Evolutionary conservation across 2,113 vertebrate genomes (phyloP), one percentile per base, ranked within the genome.

Genomic region (Astur gentilis): DNA sequence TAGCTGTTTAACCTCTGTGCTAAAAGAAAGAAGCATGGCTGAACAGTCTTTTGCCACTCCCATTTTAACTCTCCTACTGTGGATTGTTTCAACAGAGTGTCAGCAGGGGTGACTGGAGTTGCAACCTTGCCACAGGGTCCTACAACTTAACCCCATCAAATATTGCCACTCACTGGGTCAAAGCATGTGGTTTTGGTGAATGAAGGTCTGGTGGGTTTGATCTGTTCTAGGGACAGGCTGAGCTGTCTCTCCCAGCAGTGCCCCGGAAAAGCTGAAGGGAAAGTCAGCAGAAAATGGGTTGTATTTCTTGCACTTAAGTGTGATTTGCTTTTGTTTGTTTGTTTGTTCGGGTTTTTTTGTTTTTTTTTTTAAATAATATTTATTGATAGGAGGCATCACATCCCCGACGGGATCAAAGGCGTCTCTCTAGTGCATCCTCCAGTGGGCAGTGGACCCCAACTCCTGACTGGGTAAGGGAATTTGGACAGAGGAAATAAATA

Each of bases 381-480:
- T 89, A 17, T 88, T 69, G n/a, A 19, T 70, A 99, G 99, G 99
- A 99, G 65, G 96, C 98, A 81, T 98, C 98, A 81, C 99, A 99
- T 92, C 97, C 98, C 4, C 98, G 98, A 93, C 97, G 97, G 95
- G 98, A 99, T 65, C 98, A 98, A 92, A 98, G 99, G 75, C 98
- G 98, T 34, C 97, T 98, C 75, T 99, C 99, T 25, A 99, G 96
- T 34, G 86, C 97, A 1, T 99, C 99, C 7, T 98, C 98, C 22
- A 95, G 95, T 11, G 98, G 98, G 8, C 98, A 98, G 77, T 99
- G 99, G 99, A 96, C 83, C 79, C 99, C 99, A 9, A 99, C 99
- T 26, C 97, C 99, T 76, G 99, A 99, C 40, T 99, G 99, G 99
- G 99, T 99, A 91, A 98, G 99, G 58, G 40, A 38, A 47, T 38